Conservation (phyloP, 2,113 vertebrate species). For the Clarias macrocephalus region DNA sequence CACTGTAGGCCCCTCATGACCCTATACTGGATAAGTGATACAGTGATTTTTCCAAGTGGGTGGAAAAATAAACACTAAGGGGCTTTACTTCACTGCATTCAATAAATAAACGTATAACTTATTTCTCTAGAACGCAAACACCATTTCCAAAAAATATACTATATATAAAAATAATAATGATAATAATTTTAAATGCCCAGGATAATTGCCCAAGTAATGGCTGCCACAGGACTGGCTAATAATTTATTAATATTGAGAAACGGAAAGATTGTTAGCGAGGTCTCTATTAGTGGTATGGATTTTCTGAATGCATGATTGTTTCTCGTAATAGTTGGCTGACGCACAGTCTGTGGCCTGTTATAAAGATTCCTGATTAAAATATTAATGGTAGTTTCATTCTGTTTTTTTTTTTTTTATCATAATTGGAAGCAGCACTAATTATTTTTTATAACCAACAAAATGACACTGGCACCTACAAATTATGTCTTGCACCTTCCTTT, state of each 20-base stretch:
- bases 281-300: background rate
- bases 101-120: background rate
- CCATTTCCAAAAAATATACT: too few species aligned
- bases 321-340: background rate
- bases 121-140: background rate
- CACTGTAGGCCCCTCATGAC: too few species aligned
- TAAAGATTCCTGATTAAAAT: background rate
- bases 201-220: background rate
- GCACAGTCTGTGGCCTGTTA: background rate
- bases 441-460: conserved; percentile 58
- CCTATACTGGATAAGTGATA: too few species aligned
- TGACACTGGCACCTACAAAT: conserved; percentile 57
- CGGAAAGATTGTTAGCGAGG: background rate
- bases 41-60: too few species aligned
- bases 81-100: background rate
- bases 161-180: too few species aligned
- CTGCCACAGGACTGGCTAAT: background rate
- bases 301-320: background rate
- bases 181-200: background rate
- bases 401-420: conserved; percentile 24
- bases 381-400: background rate
- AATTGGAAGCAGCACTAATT: conserved; percentile 40
- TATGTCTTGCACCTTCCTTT: conserved; percentile 49
- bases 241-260: background rate
- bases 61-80: too few species aligned